phyloP scores from a whole-genome alignment of 1,140 invertebrate genomes.

The Sitobion miscanthi region DNA sequence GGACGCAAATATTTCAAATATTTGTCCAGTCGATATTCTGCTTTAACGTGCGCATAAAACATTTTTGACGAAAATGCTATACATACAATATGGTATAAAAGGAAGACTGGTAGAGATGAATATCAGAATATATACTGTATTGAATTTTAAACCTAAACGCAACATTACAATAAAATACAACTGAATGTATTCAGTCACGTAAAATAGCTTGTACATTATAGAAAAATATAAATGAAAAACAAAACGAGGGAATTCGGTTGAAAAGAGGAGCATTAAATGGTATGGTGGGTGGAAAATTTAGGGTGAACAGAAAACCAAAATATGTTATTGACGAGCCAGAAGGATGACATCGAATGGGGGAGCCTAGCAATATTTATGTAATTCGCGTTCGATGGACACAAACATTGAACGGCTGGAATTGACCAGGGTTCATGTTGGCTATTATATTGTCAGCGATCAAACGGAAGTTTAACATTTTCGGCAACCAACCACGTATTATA shows the following conservation, averaged over 20 bases:
- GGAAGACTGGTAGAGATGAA: not conserved
- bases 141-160: not conserved
- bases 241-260: not conserved
- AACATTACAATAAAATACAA: not conserved
- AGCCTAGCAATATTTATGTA: not conserved
- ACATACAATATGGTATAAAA: not conserved
- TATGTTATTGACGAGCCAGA: not conserved
- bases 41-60: not conserved
- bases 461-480: slow-evolving; percentile 24
- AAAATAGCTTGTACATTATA: not conserved
- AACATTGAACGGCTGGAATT: not conserved
- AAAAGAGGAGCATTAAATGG: not conserved
- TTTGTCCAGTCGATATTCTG: not conserved
- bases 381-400: not conserved
- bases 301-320: not conserved
- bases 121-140: not conserved
- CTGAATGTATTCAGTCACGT: not conserved
- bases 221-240: not conserved
- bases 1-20: not conserved
- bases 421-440: not conserved
- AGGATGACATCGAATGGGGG: not conserved
- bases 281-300: not conserved
- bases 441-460: slow-evolving; percentile 19
- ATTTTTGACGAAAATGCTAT: not conserved
- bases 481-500: not conserved